These are phyloP conservation scores for Crenichthys baileyi DNA, from an alignment of 2,797 vertebrate genomes.

Conservation along the genomic window DNA sequence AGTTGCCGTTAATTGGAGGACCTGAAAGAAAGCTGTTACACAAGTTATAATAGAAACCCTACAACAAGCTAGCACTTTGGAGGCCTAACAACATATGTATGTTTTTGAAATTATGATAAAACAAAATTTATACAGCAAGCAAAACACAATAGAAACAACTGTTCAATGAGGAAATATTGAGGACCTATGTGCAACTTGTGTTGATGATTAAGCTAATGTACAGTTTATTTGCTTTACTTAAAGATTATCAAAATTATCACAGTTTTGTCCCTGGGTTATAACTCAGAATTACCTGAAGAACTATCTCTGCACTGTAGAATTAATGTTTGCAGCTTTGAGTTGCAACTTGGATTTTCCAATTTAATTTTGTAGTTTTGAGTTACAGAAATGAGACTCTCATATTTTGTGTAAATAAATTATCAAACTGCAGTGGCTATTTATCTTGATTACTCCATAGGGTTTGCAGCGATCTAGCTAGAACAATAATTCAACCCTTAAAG, in stretches of 20 bases:
- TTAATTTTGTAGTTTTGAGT: neutral
- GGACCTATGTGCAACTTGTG: neutral
- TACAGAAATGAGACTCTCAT: neutral
- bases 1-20: neutral
- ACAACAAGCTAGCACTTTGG: neutral
- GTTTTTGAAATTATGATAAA: neutral
- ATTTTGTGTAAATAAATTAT: neutral
- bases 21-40: neutral
- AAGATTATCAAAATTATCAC: neutral
- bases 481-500: neutral
- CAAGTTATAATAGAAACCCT: neutral
- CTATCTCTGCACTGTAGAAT: neutral
- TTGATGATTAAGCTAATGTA: neutral
- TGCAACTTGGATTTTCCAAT: neutral
- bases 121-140: neutral
- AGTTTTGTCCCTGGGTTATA: neutral
- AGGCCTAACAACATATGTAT: neutral
- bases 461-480: neutral
- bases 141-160: neutral
- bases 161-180: neutral
- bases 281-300: neutral
- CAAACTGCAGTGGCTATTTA: neutral
- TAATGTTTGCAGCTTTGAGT: neutral
- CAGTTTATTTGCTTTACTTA: neutral
- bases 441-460: neutral